Base-by-base conservation (phyloP, 2,888 invertebrate species). In the Drosophila multiciliata region DNA sequence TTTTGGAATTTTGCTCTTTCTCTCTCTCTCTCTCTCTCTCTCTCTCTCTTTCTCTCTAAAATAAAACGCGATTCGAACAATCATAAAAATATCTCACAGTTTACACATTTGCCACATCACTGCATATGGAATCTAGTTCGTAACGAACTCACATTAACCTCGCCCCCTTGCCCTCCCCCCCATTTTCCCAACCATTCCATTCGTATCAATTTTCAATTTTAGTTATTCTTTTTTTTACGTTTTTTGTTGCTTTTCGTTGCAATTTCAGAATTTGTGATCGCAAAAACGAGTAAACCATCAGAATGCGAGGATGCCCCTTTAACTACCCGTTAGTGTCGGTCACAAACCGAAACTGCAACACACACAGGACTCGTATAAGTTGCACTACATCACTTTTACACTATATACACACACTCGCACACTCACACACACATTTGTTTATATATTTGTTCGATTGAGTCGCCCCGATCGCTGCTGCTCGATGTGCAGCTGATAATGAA, bases 301-400 rank as follows among this genome's bases (percentile, higher is more conserved):
- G 26, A 38, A 29, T 55, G 20, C 65, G 63, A 57, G 60, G 48
- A 38, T n/a, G 26, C 55, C 42, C 45, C 26, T 26, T 26, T 26
- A 69, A 75, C 87, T 93, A 93, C 93, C 93, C 93, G 93, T 93
- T 93, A 93, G 93, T 93, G 93, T 93, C 93, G 93, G 93, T 93
- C 93, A 93, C 93, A 93, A 93, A 93, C 91, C 89, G 92, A 93
- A 93, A 92, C 91, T 89, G 90, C 90, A 87, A 92, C 91, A 55
- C n/a, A n/a, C 26, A 91, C 89, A 90, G 74, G 61, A 70, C 42
- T 23, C n/a, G 15, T 33, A 40, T 20, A 6, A 12, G 12, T 49
- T 38, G 6, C 66, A 61, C 69, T 53, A 33, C 0, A 20, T 8
- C 63, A 66, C 53, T 33, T 40, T 17, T 35, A 6, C 38, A 9